These are phyloP conservation scores for Drosophila maculinotata DNA, from an alignment of 2,888 invertebrate species.

Conservation along the genomic window DNA sequence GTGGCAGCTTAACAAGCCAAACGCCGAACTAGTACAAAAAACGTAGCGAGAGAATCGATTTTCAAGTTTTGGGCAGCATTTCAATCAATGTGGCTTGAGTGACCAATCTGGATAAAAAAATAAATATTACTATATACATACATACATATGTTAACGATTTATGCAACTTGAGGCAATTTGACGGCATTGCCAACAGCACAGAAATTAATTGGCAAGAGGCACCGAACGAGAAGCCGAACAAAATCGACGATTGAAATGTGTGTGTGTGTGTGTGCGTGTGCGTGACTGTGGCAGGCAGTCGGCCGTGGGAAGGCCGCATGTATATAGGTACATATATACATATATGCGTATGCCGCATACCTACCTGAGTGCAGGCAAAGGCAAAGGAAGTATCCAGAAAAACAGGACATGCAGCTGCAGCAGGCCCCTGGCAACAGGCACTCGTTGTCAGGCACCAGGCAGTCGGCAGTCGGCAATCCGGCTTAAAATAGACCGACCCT, in stretches of 20 bases:
- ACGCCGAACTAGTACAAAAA: neutral
- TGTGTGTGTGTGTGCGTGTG: no score
- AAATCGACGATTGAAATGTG: no score
- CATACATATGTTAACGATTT: neutral
- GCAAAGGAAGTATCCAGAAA: constrained; percentile 26
- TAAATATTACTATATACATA: neutral
- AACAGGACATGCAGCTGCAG: constrained; percentile 43
- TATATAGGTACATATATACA: no score
- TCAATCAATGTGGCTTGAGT: neutral
- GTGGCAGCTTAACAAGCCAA: neutral
- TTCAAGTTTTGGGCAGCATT: constrained; percentile 1
- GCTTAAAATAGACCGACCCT: constrained; percentile 11
- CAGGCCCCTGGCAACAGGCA: neutral
- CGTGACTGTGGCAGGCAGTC: neutral
- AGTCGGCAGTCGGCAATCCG: neutral
- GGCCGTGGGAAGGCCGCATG: no score
- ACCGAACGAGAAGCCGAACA: neutral
- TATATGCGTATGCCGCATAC: no score
- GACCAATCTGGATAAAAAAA: neutral
- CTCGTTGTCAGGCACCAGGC: no score
- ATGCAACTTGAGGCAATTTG: neutral
- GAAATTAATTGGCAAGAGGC: neutral
- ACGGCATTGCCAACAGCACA: constrained; percentile 46
- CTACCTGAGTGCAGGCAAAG: constrained; percentile 13
- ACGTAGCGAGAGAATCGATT: neutral